These are phyloP conservation scores for Eupleurogrammus muticus DNA, from an alignment of 2,797 vertebrate species.

Conservation along the genomic window DNA sequence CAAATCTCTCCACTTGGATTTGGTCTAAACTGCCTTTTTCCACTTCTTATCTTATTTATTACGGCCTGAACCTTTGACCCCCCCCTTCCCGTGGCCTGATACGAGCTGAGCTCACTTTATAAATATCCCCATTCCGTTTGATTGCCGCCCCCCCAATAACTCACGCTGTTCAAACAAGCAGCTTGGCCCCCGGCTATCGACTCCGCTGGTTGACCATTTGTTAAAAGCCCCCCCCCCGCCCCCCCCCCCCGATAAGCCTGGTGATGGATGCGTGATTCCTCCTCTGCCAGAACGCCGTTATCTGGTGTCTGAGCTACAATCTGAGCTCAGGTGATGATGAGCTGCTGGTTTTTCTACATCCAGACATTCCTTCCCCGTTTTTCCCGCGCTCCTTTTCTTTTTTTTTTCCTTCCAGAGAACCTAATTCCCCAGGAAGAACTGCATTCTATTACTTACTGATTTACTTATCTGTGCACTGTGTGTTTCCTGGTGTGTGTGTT, in stretches of 20 bases:
- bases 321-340: conserved; percentile 72
- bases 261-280: conserved; percentile 82
- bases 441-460: conserved; percentile 69
- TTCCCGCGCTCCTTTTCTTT: conserved; percentile 9
- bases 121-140: conserved; percentile 78
- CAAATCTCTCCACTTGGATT: neutral
- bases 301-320: conserved; percentile 76
- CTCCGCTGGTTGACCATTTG: conserved; percentile 73
- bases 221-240: conserved; percentile 81
- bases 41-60: conserved; percentile 26
- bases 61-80: conserved; percentile 52
- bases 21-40: conserved; percentile 1
- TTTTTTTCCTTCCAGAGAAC: conserved; percentile 51
- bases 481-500: conserved; percentile 34
- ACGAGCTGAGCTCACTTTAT: conserved; percentile 76
- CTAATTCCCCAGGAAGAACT: conserved; percentile 68
- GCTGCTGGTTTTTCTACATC: conserved; percentile 55
- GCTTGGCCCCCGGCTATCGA: conserved; percentile 75
- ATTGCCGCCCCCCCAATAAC: conserved; percentile 80
- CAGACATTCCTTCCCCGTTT: conserved; percentile 41
- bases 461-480: conserved; percentile 61
- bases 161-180: conserved; percentile 82
- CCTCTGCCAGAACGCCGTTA: conserved; percentile 81
- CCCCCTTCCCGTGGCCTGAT: conserved; percentile 56
- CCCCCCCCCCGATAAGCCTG: conserved; percentile 81